Conservation (phyloP, 2,113 vertebrate genomes). For the Cebus imitator region DNA sequence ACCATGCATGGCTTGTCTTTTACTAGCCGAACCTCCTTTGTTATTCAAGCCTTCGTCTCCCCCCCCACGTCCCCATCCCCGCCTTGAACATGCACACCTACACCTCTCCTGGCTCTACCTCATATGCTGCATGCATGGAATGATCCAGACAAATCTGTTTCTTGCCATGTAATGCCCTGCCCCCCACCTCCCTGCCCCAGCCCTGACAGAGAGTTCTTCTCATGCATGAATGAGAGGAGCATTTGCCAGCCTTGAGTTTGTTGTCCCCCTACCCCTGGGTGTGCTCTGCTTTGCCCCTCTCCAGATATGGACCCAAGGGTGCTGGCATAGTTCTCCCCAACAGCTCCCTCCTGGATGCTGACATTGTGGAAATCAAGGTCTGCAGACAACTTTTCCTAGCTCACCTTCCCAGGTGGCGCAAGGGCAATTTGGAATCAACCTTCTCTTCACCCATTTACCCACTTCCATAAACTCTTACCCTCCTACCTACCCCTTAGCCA, state of each 20-base stretch:
- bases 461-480: neutral
- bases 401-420: neutral
- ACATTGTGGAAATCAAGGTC: neutral
- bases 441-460: neutral
- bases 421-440: neutral
- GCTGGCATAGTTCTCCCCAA: constrained; percentile 13
- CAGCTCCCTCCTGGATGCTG: neutral
- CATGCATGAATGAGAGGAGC: neutral
- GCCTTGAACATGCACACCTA: constrained; percentile 67
- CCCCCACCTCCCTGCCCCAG: constrained; percentile 67
- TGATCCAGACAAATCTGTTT: constrained; percentile 64
- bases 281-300: neutral
- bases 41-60: constrained; percentile 68
- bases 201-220: constrained; percentile 37
- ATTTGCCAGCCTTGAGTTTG: neutral
- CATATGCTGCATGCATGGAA: constrained; percentile 58
- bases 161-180: constrained; percentile 80
- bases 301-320: constrained; percentile 22
- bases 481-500: neutral
- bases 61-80: constrained; percentile 8
- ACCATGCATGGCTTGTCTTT: constrained; percentile 52
- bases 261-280: neutral
- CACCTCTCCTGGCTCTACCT: constrained; percentile 67
- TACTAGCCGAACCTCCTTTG: constrained; percentile 56
- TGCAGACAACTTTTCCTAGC: constrained; percentile 67